Evolutionary conservation across 2,797 vertebrate genomes (phyloP).

Genomic region (Pseudochirops corinnae): DNA sequence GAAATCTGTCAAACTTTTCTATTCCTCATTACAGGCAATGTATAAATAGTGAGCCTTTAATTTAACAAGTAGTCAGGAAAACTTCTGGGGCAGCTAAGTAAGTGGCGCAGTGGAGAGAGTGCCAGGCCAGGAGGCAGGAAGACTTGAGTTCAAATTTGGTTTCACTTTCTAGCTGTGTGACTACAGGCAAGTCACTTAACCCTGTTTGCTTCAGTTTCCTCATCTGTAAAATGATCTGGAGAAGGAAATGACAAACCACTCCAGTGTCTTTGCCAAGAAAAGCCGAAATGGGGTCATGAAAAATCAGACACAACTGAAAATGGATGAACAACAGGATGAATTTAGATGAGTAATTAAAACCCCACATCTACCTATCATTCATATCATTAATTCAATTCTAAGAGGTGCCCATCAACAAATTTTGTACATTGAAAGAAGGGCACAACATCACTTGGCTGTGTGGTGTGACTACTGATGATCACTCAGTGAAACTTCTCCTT

Average conservation of each 20-base stretch:
- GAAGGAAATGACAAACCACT: not conserved
- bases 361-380: constrained; percentile 60
- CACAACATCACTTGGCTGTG: constrained; percentile 22
- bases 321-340: constrained; percentile 51
- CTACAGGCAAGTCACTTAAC: not conserved
- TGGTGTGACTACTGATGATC: not conserved
- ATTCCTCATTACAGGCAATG: constrained; percentile 23
- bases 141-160: not conserved
- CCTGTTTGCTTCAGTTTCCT: not conserved
- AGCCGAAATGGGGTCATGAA: not conserved
- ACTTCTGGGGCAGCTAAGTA: constrained; percentile 22
- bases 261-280: not conserved
- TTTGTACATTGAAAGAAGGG: constrained; percentile 39
- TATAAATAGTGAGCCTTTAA: constrained; percentile 43
- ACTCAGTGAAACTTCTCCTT: constrained; percentile 22
- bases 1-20: constrained; percentile 40
- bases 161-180: not conserved
- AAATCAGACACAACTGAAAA: not conserved
- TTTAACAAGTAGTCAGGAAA: constrained; percentile 73
- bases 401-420: constrained; percentile 69
- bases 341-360: not conserved
- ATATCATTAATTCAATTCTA: constrained; percentile 64
- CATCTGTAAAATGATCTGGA: not conserved
- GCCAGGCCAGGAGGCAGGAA: not conserved
- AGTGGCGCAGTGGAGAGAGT: not conserved